Percentiles rank a stretch among this genome's conserved stretches.
Evolutionary conservation across 2,888 invertebrate genomes (phyloP).

Genomic region (Drosophila nigricruria): DNA sequence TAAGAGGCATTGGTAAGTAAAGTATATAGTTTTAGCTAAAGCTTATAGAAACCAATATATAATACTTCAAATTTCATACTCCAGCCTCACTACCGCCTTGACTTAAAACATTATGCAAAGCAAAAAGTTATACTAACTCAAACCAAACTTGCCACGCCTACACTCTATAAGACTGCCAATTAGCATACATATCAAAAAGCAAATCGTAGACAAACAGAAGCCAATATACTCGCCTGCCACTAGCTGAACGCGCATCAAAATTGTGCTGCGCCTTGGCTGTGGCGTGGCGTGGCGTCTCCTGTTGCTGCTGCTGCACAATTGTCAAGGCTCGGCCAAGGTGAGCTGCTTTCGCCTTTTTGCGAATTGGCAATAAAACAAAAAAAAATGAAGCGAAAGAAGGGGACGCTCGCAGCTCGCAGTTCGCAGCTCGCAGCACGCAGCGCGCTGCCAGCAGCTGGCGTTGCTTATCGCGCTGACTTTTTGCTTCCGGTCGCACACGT

Average conservation of each 20-base stretch:
- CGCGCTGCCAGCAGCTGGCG: conserved; percentile 33
- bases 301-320: conserved; percentile 53
- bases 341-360: conserved; percentile 38
- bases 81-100: too few relatives aligned
- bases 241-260: neutral
- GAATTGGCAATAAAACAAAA: conserved; percentile 58
- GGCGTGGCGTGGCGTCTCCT: conserved; percentile 26
- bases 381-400: neutral
- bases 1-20: too few relatives aligned
- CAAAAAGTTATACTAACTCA: too few relatives aligned
- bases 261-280: conserved; percentile 20
- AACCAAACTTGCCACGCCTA: too few relatives aligned
- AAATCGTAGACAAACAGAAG: neutral
- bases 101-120: too few relatives aligned
- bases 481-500: conserved; percentile 67
- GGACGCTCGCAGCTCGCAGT: conserved; percentile 40
- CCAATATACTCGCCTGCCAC: neutral
- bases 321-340: conserved; percentile 55
- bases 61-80: too few relatives aligned
- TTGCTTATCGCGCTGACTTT: conserved; percentile 78
- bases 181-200: too few relatives aligned
- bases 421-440: conserved; percentile 23
- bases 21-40: too few relatives aligned
- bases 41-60: too few relatives aligned
- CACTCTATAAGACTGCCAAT: too few relatives aligned